Base-by-base conservation (phyloP, 2,797 vertebrate genomes). In the Coreius guichenoti region DNA sequence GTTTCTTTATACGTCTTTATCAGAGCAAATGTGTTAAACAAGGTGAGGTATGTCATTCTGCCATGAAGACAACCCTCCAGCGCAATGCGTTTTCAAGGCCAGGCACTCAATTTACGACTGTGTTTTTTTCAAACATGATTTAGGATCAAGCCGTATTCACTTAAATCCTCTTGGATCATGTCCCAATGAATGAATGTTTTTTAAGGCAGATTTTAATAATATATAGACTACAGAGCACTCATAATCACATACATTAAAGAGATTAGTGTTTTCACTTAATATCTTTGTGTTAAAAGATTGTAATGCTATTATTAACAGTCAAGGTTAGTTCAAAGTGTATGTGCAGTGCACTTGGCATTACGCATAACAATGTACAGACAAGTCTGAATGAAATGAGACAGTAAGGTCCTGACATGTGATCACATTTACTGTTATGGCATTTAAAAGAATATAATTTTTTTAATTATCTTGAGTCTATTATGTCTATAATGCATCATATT, bases 21-120 rank as follows among this genome's bases (percentile, higher is more conserved):
- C n/a, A 47, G 39, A 0, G 2, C 13, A 36, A 68, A 67, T 67
- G 26, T 80, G 39, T 68, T 49, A 23, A 31, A 80, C 58, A 56
- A 51, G 65, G n/a, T 29, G 21, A 68, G 51, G 21, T n/a, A 33
- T 81, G 11, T 6, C 63, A 86, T 68, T 76, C 21, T 31, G 33
- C 8, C 2, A 43, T n/a, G 23, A 76, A 80, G 45, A 58, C 56
- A 68, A 39, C 16, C 61, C 16, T 76, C 33, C 72, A 56, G 36
- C 47, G 17, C 82, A 69, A 69, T 84, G 77, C 33, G 61, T 31
- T 54, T 16, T 5, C 45, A 29, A 49, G 81, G 65, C 80, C 76
- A 84, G 67, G 76, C 65, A 68, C 81, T 73, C 65, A 67, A 83
- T 86, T 83, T 76, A 81, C 33, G 73, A 69, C 43, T 19, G 23